Percentiles rank a stretch among this genome's conserved stretches.
Evolutionary conservation across 2,797 vertebrate species (phyloP).

Genomic region (Tenualosa thibaudeaui): DNA sequence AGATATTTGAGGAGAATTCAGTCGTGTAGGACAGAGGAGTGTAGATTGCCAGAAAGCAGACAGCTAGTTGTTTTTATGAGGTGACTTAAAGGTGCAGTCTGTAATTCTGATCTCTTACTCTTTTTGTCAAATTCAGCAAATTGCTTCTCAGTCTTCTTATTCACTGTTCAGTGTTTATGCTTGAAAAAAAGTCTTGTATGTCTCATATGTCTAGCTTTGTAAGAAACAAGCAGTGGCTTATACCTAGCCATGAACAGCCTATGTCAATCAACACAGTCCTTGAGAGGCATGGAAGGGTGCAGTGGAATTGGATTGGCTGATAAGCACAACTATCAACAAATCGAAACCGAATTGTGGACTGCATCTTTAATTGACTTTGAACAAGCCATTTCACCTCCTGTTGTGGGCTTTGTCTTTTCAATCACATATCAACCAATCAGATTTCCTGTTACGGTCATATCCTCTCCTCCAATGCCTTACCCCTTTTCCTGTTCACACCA

Average conservation of each 20-base stretch:
- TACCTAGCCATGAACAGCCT: neutral
- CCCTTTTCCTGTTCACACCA: slow-evolving; percentile 16
- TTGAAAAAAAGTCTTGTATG: neutral
- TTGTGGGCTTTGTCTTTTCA: neutral
- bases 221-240: neutral
- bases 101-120: neutral
- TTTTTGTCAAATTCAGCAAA: neutral
- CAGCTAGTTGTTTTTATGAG: slow-evolving; percentile 4
- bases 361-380: neutral
- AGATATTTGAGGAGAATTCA: neutral
- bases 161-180: neutral
- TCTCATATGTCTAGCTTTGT: neutral
- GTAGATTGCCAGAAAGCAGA: neutral
- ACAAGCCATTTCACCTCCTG: neutral
- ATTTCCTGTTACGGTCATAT: slow-evolving; percentile 45
- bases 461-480: slow-evolving; percentile 45
- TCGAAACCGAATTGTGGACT: neutral
- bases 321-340: slow-evolving; percentile 8
- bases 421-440: slow-evolving; percentile 46
- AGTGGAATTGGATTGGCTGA: neutral
- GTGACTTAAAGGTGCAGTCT: neutral
- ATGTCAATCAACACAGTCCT: neutral
- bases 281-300: neutral
- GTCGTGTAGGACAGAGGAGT: neutral
- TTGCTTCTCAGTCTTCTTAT: neutral